Conservation (phyloP, 2,797 vertebrate species). For the Pristis pectinata region DNA sequence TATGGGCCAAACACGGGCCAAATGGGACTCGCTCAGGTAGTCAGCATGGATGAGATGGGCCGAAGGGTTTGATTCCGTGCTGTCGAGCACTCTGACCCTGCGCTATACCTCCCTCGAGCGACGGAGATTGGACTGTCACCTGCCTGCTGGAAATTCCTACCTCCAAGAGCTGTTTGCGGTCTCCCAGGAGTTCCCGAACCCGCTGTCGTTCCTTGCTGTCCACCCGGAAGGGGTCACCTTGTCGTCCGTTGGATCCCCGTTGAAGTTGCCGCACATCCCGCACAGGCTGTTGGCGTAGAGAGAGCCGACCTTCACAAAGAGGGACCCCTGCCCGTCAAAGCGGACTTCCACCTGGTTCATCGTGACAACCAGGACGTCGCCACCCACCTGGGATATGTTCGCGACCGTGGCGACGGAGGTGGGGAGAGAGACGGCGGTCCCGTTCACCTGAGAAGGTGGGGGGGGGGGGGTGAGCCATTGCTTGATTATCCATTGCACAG, state of each 20-base stretch:
- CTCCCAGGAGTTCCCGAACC: conserved; percentile 42
- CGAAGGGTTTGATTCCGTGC: too few species aligned
- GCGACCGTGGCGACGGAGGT: rapidly evolving
- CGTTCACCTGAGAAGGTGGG: conserved; percentile 48
- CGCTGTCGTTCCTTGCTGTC: neutral
- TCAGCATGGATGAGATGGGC: too few species aligned
- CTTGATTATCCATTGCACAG: neutral
- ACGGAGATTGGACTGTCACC: neutral
- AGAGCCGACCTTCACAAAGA: conserved; percentile 47
- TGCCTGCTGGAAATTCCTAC: conserved; percentile 23
- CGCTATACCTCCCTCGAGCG: neutral
- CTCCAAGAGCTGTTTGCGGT: neutral
- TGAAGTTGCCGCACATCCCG: conserved; percentile 57
- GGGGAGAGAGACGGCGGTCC: conserved; percentile 42
- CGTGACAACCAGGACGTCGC: conserved; percentile 39
- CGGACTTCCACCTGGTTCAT: conserved; percentile 44
- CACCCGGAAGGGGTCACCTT: conserved; percentile 47
- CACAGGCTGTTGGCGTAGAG: conserved; percentile 42
- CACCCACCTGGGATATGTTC: conserved; percentile 41
- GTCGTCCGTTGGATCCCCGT: conserved; percentile 50
- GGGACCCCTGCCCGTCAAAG: conserved; percentile 46
- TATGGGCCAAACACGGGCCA: too few species aligned
- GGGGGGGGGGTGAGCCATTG: neutral
- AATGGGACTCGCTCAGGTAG: too few species aligned
- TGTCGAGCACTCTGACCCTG: too few species aligned